Evolutionary conservation across 2,888 invertebrate species (phyloP).

Genomic region (Drosophila anomalata): DNA sequence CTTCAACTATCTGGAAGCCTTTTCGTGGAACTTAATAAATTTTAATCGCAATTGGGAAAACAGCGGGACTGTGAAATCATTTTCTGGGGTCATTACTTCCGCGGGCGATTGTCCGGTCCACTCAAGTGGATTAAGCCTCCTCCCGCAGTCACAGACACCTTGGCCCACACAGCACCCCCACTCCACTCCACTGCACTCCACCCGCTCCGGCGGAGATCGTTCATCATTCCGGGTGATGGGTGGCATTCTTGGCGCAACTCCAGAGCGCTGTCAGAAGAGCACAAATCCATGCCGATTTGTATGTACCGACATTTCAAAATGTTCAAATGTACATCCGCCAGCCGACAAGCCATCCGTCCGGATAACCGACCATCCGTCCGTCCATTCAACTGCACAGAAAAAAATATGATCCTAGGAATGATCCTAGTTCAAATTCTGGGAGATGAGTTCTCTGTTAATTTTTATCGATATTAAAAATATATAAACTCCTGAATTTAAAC

Average conservation of each 20-base stretch:
- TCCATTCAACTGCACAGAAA: constrained; percentile 37
- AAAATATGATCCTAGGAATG: not conserved
- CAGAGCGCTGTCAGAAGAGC: constrained; percentile 68
- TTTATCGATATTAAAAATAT: not conserved
- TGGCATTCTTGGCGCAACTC: constrained; percentile 70
- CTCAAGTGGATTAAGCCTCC: not conserved
- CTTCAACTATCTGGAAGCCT: too few relatives aligned
- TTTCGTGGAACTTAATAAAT: too few relatives aligned
- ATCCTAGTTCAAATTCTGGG: not conserved
- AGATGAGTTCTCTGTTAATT: not conserved
- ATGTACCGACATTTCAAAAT: constrained; percentile 24
- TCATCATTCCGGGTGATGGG: constrained; percentile 39
- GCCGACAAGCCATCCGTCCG: constrained; percentile 23
- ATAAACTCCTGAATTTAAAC: not conserved
- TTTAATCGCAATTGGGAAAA: too few relatives aligned
- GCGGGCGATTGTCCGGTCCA: not conserved
- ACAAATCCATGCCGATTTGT: constrained; percentile 63
- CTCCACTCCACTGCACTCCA: not conserved
- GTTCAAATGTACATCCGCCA: constrained; percentile 41
- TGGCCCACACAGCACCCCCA: not conserved
- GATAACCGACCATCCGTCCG: constrained; percentile 4
- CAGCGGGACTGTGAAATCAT: constrained; percentile 1
- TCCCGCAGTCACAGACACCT: not conserved
- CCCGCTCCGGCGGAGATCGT: constrained; percentile 30
- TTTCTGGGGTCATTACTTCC: constrained; percentile 27